These are phyloP conservation scores for Proales similis DNA, from an alignment of 1,140 invertebrate species.

Conservation along the genomic window DNA sequence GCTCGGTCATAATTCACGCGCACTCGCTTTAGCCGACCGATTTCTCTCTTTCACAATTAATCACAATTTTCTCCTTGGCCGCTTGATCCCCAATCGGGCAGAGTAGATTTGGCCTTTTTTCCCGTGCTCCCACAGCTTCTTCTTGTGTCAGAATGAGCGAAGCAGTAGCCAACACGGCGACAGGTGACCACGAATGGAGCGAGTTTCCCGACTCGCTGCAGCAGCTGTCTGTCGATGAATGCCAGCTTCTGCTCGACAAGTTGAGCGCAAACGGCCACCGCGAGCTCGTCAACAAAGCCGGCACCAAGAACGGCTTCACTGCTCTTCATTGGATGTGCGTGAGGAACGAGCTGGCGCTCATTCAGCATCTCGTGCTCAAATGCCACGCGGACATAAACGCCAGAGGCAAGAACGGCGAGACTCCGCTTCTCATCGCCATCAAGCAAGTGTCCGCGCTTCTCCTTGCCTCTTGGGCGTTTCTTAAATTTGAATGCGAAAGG, in stretches of 20 bases:
- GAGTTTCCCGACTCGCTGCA: conserved; percentile 32
- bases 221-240: conserved; percentile 9
- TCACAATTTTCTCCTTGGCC: too few relatives aligned
- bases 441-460: conserved; percentile 8
- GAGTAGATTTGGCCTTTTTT: too few relatives aligned
- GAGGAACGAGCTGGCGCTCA: conserved; percentile 7
- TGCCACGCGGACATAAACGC: conserved; percentile 13
- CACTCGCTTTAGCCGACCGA: too few relatives aligned
- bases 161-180: too few relatives aligned
- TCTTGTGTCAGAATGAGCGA: too few relatives aligned
- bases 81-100: too few relatives aligned
- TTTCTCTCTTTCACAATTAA: too few relatives aligned
- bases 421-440: conserved; percentile 17
- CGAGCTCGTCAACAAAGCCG: conserved; percentile 23
- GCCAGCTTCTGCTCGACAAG: neutral
- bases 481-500: neutral
- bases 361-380: neutral
- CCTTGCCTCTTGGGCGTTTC: neutral
- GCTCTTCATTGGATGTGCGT: conserved; percentile 37
- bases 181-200: too few relatives aligned
- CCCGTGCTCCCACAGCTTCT: too few relatives aligned
- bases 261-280: neutral
- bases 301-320: conserved; percentile 4
- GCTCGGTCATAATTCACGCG: too few relatives aligned
- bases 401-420: conserved; percentile 11